These are phyloP conservation scores for Athetis lepigone DNA, from an alignment of 2,888 invertebrate species.

Conservation along the genomic window DNA sequence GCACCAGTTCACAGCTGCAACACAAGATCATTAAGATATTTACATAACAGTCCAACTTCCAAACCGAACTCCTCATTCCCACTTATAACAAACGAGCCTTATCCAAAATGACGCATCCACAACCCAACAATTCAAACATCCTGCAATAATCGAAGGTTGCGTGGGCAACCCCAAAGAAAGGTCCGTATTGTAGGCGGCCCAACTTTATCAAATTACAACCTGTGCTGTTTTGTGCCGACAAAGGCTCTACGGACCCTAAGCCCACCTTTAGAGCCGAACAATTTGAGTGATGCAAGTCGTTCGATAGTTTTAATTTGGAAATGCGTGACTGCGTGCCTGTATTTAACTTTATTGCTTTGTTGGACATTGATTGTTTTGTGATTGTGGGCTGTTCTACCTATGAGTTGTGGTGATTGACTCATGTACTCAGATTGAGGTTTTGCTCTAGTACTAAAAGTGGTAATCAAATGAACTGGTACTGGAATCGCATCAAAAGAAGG, in stretches of 20 bases:
- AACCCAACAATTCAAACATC: conserved; percentile 66
- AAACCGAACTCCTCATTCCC: neutral
- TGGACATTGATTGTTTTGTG: conserved; percentile 46
- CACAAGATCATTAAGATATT: neutral
- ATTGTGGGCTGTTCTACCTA: conserved; percentile 41
- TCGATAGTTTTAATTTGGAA: conserved; percentile 66
- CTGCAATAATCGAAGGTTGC: conserved; percentile 79
- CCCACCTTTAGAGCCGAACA: conserved; percentile 73
- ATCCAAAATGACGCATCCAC: conserved; percentile 59
- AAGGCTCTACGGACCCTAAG: conserved; percentile 79
- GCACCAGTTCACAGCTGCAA: neutral
- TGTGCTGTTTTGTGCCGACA: conserved; percentile 89
- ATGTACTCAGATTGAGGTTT: too few relatives aligned
- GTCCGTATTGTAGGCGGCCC: conserved; percentile 87
- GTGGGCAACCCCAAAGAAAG: conserved; percentile 87
- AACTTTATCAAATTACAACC: conserved; percentile 90
- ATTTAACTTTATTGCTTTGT: conserved; percentile 44
- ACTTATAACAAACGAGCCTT: conserved; percentile 31
- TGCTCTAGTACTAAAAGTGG: neutral
- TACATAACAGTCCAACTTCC: neutral
- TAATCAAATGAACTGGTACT: too few relatives aligned
- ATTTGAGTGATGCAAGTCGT: conserved; percentile 64
- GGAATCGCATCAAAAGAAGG: too few relatives aligned
- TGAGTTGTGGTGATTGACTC: conserved; percentile 14
- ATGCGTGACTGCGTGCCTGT: conserved; percentile 63